Conservation (phyloP, 2,888 invertebrate species). For the Oligia fasciuncula region DNA sequence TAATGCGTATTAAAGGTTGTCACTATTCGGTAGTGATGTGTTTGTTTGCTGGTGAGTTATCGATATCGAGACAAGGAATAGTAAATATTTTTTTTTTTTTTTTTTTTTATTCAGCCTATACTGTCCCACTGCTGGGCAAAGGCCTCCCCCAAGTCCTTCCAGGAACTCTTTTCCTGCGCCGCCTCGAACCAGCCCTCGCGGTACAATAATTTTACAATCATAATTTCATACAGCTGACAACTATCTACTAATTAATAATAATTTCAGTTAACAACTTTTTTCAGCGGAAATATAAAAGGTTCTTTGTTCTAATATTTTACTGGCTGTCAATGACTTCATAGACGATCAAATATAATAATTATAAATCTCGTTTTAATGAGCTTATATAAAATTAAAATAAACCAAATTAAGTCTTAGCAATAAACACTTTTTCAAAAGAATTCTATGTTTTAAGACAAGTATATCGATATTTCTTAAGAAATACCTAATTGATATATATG, state of each 20-base stretch:
- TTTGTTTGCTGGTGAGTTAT: conserved; percentile 9
- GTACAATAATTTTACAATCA: too few relatives aligned
- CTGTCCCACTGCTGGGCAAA: too few relatives aligned
- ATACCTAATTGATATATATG: background rate
- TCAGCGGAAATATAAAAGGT: background rate
- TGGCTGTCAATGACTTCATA: background rate
- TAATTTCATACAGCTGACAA: background rate
- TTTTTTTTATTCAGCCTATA: too few relatives aligned
- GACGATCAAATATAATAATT: background rate
- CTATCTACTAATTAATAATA: background rate
- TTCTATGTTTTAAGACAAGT: background rate
- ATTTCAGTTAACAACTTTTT: background rate
- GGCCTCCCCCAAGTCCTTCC: too few relatives aligned
- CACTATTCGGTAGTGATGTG: conserved; percentile 75
- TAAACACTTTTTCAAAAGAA: background rate
- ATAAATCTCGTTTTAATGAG: background rate
- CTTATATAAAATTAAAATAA: background rate
- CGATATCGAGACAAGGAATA: conserved; percentile 59
- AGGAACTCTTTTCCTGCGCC: too few relatives aligned
- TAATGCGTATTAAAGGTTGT: conserved; percentile 84
- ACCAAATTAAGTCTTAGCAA: background rate
- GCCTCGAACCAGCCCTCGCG: too few relatives aligned
- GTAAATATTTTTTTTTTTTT: too few relatives aligned
- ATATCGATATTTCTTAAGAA: too few relatives aligned
- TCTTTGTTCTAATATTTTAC: background rate